A percentile compares a stretch with the other conserved stretches of the same genome.
Conservation (phyloP, 2,888 invertebrate species). For the Cryptophagus acutangulus region DNA sequence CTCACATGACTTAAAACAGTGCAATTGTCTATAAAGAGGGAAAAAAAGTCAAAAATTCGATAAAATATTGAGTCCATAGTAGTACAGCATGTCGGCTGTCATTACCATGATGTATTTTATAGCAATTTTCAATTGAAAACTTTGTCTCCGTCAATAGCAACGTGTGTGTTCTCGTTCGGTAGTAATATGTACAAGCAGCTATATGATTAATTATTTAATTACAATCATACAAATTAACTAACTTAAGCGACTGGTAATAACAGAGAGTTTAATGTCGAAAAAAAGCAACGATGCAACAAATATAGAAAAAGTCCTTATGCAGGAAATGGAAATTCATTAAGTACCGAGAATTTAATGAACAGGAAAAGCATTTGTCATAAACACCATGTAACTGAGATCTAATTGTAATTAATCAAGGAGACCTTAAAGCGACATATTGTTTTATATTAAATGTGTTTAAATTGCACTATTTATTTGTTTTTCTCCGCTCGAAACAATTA, state of each 20-base stretch:
- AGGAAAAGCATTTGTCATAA: no score
- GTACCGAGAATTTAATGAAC: no score
- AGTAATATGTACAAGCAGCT: no score
- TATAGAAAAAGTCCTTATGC: neutral
- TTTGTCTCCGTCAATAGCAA: conserved; percentile 2
- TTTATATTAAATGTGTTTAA: no score
- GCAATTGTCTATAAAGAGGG: conserved; percentile 16
- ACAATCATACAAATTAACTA: neutral
- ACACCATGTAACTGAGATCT: no score
- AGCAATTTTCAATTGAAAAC: neutral
- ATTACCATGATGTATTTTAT: neutral
- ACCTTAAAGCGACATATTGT: no score
- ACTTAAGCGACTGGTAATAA: neutral
- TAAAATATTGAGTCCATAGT: neutral
- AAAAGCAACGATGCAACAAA: neutral
- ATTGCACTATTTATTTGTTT: no score
- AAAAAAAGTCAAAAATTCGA: neutral
- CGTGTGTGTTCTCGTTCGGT: conserved; percentile 1
- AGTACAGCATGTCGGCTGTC: neutral
- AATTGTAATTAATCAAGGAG: no score
- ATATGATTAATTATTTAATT: conserved; percentile 1
- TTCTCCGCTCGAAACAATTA: no score
- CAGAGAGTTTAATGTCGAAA: neutral
- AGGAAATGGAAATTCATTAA: no score
- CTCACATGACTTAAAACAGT: conserved; percentile 20